Evolutionary conservation across 2,888 invertebrate species (phyloP), one percentile per base, ranked within the genome.

Genomic region (Ectemnius continuus): DNA sequence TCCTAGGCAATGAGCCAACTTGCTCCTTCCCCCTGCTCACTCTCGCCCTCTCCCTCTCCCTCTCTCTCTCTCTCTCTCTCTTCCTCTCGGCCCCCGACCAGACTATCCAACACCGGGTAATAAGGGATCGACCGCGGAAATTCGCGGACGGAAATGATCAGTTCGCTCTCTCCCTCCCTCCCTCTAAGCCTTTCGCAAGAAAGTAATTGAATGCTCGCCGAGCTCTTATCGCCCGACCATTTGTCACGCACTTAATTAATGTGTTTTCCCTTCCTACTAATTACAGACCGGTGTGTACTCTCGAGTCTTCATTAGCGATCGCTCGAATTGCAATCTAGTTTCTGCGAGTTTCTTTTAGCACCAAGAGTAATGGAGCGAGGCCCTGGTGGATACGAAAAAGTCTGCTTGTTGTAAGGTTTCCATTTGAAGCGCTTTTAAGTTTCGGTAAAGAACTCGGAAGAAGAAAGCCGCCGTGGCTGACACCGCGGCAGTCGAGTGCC

Each of bases 391-490:
- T 58, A 61, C 56, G 47, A 58, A 61, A 65, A 62, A 67, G 48
- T 68, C 65, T 56, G 47, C 36, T 36, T 8, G 36, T 36, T 36
- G 36, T 6, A 66, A 52, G 65, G 73, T 36, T 11, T 63, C 68
- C 62, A 65, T 73, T 69, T 73, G 70, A 76, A 71, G 70, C 85
- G 84, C n/a, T 82, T 83, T 84, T 78, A 80, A 82, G 82, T 86
- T 85, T 79, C 84, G 77, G 71, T 36, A 36, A 36, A 36, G 36
- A 36, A 36, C 36, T 73, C 62, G 72, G 66, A 36, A 73, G 58
- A 69, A 70, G 52, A 61, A 47, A 68, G 46, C 59, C 65, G 48
- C 59, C 70, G 74, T 23, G 69, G 61, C 8, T 4, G 16, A 13
- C 52, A 70, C 67, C 73, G 80, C 78, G 70, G 75, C 81, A 76